Evolutionary conservation across 2,888 invertebrate genomes (phyloP).

Genomic region (Xanthorhoe designata): DNA sequence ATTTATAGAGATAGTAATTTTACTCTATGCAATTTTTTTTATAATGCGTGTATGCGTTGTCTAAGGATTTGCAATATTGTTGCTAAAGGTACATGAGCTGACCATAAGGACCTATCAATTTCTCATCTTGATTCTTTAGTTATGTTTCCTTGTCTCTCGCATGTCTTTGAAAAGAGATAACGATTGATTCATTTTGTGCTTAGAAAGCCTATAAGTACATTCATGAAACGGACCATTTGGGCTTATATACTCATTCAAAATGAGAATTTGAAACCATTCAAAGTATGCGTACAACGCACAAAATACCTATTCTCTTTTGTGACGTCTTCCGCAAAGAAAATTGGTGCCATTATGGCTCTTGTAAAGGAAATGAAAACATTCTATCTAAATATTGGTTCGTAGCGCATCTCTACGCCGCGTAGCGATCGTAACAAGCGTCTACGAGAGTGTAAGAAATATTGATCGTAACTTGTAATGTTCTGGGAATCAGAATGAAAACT

Average conservation of each 20-base stretch:
- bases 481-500: background rate
- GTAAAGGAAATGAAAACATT: slow-evolving; percentile 3
- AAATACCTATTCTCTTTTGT: background rate
- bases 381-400: background rate
- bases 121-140: background rate
- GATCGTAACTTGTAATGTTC: background rate
- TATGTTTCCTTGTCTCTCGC: background rate
- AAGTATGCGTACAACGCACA: background rate
- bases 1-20: no score
- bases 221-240: background rate
- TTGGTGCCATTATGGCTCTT: background rate
- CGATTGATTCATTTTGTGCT: background rate
- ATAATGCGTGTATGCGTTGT: background rate
- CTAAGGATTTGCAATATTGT: no score
- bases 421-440: slow-evolving; percentile 24
- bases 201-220: background rate
- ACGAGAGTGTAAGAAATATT: background rate
- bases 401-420: slow-evolving; percentile 16
- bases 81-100: no score
- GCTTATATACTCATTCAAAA: background rate
- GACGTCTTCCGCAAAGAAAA: background rate
- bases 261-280: background rate
- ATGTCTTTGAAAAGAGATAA: background rate
- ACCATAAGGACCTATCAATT: background rate
- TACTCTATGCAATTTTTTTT: no score